These are phyloP conservation scores for Galleria mellonella DNA, from an alignment of 1,140 invertebrate species.

Conservation along the genomic window DNA sequence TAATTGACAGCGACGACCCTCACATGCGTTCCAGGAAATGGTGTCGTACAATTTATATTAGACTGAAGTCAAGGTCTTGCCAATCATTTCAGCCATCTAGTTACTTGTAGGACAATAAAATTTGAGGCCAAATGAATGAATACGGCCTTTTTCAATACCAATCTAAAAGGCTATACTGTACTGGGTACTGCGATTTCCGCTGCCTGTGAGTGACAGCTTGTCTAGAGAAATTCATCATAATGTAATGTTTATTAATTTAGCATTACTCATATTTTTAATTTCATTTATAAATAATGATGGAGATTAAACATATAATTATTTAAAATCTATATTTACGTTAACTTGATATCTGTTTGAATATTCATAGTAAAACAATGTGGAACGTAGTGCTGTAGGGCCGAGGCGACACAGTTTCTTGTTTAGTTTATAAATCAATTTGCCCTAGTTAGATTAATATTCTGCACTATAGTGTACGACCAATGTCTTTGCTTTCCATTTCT, in stretches of 20 bases:
- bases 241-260: too few species aligned
- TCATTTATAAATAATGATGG: too few species aligned
- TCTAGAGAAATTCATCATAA: too few species aligned
- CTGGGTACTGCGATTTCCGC: too few species aligned
- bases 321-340: constrained; percentile 1
- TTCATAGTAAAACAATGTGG: constrained; percentile 57
- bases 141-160: constrained; percentile 22
- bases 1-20: constrained; percentile 44
- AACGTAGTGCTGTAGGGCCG: constrained; percentile 49
- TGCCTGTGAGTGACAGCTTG: too few species aligned
- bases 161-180: too few species aligned
- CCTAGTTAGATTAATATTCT: constrained; percentile 61
- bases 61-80: constrained; percentile 58
- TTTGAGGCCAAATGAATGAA: constrained; percentile 35
- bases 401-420: constrained; percentile 64
- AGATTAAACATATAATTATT: too few species aligned
- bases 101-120: constrained; percentile 59
- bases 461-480: constrained; percentile 30
- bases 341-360: constrained; percentile 37
- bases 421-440: constrained; percentile 61
- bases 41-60: constrained; percentile 63
- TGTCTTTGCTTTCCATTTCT: constrained; percentile 53
- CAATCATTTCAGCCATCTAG: constrained; percentile 61
- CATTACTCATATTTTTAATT: too few species aligned
- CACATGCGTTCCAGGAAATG: constrained; percentile 54